Evolutionary conservation across 2,797 vertebrate genomes (phyloP).

Genomic region (Margarornis squamiger): DNA sequence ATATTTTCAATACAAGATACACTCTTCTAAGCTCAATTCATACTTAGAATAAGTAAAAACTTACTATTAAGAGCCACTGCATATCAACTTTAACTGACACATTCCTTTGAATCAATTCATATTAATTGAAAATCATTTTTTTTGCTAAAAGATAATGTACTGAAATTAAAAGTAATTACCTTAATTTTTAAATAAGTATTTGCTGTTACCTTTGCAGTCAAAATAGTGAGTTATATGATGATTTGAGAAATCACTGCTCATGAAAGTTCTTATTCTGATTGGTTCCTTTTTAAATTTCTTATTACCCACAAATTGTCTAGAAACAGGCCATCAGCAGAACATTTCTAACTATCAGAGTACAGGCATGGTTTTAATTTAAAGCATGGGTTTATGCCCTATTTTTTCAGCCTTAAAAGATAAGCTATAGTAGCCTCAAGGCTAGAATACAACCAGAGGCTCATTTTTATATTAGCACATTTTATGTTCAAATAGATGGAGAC

Average conservation of each 20-base stretch:
- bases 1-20: conserved; percentile 25
- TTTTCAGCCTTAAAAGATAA: background rate
- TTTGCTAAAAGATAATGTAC: background rate
- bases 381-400: background rate
- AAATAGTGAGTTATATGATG: background rate
- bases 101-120: conserved; percentile 6
- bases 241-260: background rate
- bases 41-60: conserved; percentile 27
- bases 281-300: background rate
- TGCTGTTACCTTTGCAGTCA: background rate
- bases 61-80: background rate
- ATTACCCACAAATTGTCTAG: background rate
- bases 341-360: background rate
- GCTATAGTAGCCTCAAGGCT: background rate
- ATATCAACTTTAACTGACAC: background rate
- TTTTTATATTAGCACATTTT: background rate
- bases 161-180: background rate
- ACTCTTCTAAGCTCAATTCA: background rate
- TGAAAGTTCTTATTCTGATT: background rate
- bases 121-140: conserved; percentile 31
- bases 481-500: background rate
- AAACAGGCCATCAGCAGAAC: background rate
- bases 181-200: conserved; percentile 17
- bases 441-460: background rate
- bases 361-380: background rate